A percentile compares a stretch with the other conserved stretches of the same genome.
These are phyloP conservation scores for Motacilla tschutschensis DNA, from an alignment of 2,113 vertebrate species.

Conservation along the genomic window DNA sequence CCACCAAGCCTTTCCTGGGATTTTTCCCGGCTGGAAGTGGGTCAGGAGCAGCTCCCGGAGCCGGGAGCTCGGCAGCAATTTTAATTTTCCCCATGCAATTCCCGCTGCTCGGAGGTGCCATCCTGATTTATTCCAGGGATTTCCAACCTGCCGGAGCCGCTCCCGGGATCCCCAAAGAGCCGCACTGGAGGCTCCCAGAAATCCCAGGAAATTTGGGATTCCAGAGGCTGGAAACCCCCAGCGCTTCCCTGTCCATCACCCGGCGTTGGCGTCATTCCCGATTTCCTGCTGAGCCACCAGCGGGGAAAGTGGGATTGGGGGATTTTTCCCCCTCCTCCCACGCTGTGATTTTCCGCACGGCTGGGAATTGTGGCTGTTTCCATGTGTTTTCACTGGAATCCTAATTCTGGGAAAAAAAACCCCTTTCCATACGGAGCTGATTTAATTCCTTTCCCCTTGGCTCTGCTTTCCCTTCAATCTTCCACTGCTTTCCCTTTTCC, in stretches of 20 bases:
- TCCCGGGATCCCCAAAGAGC: not conserved
- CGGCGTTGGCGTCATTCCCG: accelerated
- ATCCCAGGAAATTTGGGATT: not conserved
- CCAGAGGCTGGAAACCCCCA: not conserved
- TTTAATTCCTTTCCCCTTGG: not conserved
- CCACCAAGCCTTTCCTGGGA: accelerated
- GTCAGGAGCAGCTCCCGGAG: not conserved
- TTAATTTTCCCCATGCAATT: not conserved
- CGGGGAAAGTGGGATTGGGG: not conserved
- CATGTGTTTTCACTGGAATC: slow-evolving; percentile 30
- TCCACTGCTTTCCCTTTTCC: not conserved
- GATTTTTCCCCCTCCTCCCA: not conserved
- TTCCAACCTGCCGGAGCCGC: not conserved
- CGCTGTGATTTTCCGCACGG: not conserved
- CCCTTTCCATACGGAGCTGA: not conserved
- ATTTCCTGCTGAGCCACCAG: not conserved
- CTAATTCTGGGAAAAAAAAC: not conserved
- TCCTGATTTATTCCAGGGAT: not conserved
- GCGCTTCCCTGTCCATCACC: not conserved
- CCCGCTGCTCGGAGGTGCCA: accelerated
- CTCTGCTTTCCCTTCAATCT: not conserved
- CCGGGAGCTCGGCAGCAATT: not conserved
- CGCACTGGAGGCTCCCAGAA: accelerated
- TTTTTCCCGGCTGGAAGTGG: not conserved
- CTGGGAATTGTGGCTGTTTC: slow-evolving; percentile 10